A percentile compares a stretch with the other conserved stretches of the same genome.
Evolutionary conservation across 2,797 vertebrate genomes (phyloP).

Genomic region (Darevskia mixta): DNA sequence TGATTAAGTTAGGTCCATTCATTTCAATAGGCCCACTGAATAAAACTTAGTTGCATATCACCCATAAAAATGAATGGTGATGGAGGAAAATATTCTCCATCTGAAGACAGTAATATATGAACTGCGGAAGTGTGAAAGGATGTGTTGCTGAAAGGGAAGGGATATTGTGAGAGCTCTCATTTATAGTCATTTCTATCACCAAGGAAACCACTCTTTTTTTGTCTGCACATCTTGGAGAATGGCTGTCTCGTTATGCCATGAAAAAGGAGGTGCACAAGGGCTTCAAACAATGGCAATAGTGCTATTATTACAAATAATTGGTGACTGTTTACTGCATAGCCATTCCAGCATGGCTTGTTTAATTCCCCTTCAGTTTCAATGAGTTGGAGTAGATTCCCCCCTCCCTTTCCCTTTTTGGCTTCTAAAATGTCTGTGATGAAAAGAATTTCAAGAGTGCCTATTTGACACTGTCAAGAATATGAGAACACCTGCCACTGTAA

Average conservation of each 20-base stretch:
- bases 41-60: background rate
- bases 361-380: background rate
- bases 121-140: background rate
- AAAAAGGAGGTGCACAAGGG: background rate
- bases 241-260: background rate
- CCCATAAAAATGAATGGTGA: background rate
- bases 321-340: background rate
- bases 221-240: background rate
- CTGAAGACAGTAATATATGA: background rate
- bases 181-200: background rate
- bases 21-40: no score
- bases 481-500: background rate
- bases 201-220: conserved; percentile 12
- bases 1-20: no score
- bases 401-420: background rate
- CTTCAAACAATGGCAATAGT: conserved; percentile 2
- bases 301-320: conserved; percentile 17
- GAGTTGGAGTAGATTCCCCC: background rate
- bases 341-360: background rate
- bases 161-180: background rate
- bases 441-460: conserved; percentile 1
- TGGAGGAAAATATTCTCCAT: background rate
- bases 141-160: conserved; percentile 20
- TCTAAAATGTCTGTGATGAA: background rate
- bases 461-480: background rate